Conservation (phyloP, 2,888 invertebrate genomes). For the Rhopalosiphum nymphaeae region DNA sequence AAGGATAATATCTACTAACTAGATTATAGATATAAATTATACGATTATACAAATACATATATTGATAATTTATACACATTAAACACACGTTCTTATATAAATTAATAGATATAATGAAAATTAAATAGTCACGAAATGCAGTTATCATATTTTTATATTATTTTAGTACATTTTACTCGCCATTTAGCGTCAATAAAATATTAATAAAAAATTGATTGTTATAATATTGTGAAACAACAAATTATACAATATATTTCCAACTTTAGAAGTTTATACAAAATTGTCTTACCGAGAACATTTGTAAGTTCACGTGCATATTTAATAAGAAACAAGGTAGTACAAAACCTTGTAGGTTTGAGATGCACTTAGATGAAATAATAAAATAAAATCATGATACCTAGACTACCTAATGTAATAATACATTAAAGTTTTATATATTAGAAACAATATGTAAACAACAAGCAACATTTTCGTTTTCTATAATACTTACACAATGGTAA, state of each 20-base stretch:
- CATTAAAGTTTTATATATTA: neutral
- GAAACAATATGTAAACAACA: neutral
- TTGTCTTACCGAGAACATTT: neutral
- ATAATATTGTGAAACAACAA: neutral
- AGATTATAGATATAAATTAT: neutral
- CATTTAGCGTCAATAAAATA: neutral
- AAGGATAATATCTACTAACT: neutral
- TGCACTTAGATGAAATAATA: neutral
- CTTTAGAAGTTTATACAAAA: neutral
- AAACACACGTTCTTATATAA: neutral
- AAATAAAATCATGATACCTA: neutral
- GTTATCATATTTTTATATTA: neutral
- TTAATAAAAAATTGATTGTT: neutral
- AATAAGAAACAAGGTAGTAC: neutral
- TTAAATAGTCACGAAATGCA: constrained; percentile 17
- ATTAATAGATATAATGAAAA: neutral
- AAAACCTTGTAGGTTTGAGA: neutral
- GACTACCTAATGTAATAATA: neutral
- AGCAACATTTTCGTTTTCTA: neutral
- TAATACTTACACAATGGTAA: neutral
- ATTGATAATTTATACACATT: neutral
- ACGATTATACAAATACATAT: neutral
- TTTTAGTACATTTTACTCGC: neutral
- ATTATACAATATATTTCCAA: neutral
- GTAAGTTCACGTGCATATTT: neutral